Percentiles rank a stretch among this genome's conserved stretches.
Evolutionary conservation across 2,113 vertebrate species (phyloP).

Genomic region (Empidonax traillii): DNA sequence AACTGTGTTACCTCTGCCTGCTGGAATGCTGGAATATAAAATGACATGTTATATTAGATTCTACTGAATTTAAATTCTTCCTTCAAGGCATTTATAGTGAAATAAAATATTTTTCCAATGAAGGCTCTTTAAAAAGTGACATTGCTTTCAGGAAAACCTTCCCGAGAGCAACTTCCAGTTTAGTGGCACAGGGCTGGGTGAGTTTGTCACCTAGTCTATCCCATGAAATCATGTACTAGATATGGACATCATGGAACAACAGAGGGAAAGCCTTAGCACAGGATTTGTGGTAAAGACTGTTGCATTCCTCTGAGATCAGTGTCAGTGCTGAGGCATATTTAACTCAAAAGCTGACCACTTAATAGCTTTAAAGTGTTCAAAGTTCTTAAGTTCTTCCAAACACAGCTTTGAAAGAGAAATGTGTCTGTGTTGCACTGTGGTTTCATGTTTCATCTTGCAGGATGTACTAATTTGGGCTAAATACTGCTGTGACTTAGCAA

Average conservation of each 20-base stretch:
- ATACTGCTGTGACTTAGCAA: conserved; percentile 1
- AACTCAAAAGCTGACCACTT: neutral
- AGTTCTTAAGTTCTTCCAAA: conserved; percentile 11
- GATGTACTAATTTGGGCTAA: conserved; percentile 24
- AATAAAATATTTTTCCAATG: conserved; percentile 44
- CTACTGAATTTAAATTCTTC: conserved; percentile 30
- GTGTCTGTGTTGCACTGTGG: neutral
- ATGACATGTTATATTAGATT: conserved; percentile 31
- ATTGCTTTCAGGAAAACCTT: conserved; percentile 15
- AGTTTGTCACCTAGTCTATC: neutral
- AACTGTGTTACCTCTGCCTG: conserved; percentile 8
- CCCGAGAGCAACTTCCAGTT: neutral
- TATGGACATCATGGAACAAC: neutral
- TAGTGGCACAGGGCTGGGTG: neutral
- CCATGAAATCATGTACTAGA: neutral
- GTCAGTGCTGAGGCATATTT: neutral
- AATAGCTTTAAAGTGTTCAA: conserved; percentile 10
- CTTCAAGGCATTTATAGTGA: neutral
- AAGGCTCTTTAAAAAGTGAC: conserved; percentile 10
- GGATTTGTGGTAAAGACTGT: conserved; percentile 1
- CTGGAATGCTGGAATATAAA: conserved; percentile 38
- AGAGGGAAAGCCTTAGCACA: neutral
- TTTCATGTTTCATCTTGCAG: conserved; percentile 26
- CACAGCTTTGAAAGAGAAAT: neutral
- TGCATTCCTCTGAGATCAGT: conserved; percentile 2